A percentile compares a stretch with the other conserved stretches of the same genome.
Conservation (phyloP, 2,888 invertebrate genomes). For the Notocelia uddmanniana region DNA sequence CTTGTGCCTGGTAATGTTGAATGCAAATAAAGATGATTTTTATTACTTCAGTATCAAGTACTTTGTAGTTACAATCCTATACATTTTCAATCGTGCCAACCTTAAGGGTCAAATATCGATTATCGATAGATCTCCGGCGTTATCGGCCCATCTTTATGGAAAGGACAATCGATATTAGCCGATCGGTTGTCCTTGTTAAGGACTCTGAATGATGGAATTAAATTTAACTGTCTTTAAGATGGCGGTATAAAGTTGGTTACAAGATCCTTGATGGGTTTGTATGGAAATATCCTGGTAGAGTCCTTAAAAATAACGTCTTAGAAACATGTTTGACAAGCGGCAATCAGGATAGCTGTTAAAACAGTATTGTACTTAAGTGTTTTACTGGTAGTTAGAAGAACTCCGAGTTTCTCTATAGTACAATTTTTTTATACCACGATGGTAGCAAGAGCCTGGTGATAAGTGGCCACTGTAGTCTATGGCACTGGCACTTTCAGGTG, state of each 20-base stretch:
- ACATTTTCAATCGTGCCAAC: constrained; percentile 71
- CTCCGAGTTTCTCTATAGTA: neutral
- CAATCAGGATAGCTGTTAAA: constrained; percentile 21
- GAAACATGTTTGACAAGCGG: constrained; percentile 17
- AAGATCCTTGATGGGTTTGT: constrained; percentile 50
- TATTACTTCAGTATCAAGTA: constrained; percentile 51
- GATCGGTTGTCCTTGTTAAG: constrained; percentile 63
- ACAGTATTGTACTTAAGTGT: neutral
- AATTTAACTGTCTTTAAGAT: constrained; percentile 65
- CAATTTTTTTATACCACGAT: neutral
- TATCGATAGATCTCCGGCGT: constrained; percentile 73
- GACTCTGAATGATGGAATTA: constrained; percentile 71
- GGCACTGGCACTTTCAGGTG: too few relatives aligned
- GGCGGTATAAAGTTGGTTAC: constrained; percentile 49
- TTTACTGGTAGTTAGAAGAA: neutral
- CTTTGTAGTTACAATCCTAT: constrained; percentile 63
- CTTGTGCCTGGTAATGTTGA: too few relatives aligned
- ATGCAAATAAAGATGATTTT: neutral
- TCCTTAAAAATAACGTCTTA: neutral
- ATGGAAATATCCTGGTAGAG: constrained; percentile 25
- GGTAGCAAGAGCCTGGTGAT: neutral
- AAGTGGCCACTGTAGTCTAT: too few relatives aligned
- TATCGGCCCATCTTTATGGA: constrained; percentile 79
- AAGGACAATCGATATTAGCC: constrained; percentile 68
- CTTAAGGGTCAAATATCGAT: constrained; percentile 73